phyloP scores from a whole-genome alignment of 2,888 invertebrate genomes.

The Falcaria lacertinaria region DNA sequence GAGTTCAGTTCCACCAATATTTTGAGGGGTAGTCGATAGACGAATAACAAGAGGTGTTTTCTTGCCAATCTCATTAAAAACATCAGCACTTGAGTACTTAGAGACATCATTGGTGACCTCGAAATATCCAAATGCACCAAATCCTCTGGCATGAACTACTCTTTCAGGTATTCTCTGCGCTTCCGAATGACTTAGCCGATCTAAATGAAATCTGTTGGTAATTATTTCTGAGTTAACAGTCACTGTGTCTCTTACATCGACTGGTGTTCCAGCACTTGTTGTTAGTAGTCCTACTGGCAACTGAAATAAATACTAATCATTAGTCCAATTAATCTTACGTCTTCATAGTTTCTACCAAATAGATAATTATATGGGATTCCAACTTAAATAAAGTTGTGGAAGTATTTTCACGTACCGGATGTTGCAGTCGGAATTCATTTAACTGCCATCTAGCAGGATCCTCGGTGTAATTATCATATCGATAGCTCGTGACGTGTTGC shows the following conservation, averaged over 20 bases:
- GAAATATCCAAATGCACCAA: constrained; percentile 91
- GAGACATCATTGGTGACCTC: constrained; percentile 90
- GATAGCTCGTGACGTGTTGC: constrained; percentile 6
- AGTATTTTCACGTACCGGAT: constrained; percentile 28
- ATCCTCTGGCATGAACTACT: constrained; percentile 94
- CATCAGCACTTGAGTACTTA: constrained; percentile 85
- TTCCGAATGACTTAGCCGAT: constrained; percentile 38
- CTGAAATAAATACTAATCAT: constrained; percentile 31
- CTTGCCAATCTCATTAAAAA: constrained; percentile 86
- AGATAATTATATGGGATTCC: no score
- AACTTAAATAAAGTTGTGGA: no score
- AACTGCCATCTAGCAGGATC: constrained; percentile 33
- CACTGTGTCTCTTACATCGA: constrained; percentile 83
- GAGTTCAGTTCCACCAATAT: constrained; percentile 91
- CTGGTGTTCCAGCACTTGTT: constrained; percentile 87
- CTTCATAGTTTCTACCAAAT: constrained; percentile 1
- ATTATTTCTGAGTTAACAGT: constrained; percentile 84
- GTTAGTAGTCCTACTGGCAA: constrained; percentile 79
- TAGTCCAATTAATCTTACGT: neutral
- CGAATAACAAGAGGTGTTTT: constrained; percentile 86
- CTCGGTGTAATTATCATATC: constrained; percentile 17
- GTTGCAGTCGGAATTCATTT: constrained; percentile 34
- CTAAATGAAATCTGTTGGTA: constrained; percentile 26
- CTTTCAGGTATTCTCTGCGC: constrained; percentile 94
- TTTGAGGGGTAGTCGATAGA: constrained; percentile 78